Percentiles rank a stretch among this genome's conserved stretches.
These are phyloP conservation scores for Elysia chlorotica DNA, from an alignment of 1,140 invertebrate genomes.

Conservation along the genomic window DNA sequence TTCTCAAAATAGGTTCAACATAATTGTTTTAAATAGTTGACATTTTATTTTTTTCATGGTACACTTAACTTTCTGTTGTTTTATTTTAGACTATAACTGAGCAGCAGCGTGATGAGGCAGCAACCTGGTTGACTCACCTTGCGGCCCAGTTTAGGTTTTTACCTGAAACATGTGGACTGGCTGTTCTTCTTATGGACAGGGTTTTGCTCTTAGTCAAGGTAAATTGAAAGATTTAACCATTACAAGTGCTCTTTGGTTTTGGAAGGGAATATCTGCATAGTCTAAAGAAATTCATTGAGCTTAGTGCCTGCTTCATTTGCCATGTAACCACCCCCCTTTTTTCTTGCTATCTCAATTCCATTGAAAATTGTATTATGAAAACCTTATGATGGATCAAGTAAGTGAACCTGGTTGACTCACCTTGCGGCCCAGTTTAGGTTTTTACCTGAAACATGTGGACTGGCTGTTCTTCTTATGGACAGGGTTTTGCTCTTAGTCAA, in stretches of 20 bases:
- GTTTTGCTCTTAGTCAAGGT: constrained; percentile 59
- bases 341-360: no score
- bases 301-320: no score
- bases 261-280: not conserved
- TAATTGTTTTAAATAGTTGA: no score
- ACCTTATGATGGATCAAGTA: no score
- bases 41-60: no score
- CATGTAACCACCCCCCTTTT: no score
- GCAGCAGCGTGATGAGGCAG: constrained; percentile 48
- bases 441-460: constrained; percentile 55
- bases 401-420: constrained; percentile 53
- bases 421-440: constrained; percentile 52
- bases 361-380: no score
- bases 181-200: constrained; percentile 51
- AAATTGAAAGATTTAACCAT: no score
- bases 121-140: constrained; percentile 49
- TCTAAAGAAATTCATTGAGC: no score
- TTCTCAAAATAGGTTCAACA: no score
- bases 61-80: no score
- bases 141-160: constrained; percentile 51
- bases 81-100: constrained; percentile 46
- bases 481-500: constrained; percentile 56
- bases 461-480: constrained; percentile 53
- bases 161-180: constrained; percentile 56
- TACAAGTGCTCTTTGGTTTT: no score